These are phyloP conservation scores for Thysanoteuthis rhombus DNA, from an alignment of 2,888 invertebrate species.

Conservation along the genomic window DNA sequence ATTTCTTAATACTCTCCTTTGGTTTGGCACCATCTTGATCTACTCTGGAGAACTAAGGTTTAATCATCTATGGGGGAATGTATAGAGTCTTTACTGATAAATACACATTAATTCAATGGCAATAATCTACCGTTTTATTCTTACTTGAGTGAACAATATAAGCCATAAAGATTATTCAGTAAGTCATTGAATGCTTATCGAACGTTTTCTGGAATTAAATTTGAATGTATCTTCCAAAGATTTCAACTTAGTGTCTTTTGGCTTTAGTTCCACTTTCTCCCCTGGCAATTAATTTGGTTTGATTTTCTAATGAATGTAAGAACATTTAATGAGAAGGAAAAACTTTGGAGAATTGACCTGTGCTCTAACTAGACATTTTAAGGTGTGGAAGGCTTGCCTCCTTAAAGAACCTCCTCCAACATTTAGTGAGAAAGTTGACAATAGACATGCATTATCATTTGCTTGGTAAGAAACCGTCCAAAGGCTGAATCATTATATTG, in stretches of 20 bases:
- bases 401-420: no score
- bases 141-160: background rate
- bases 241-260: background rate
- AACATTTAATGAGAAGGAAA: no score
- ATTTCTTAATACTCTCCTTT: background rate
- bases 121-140: background rate
- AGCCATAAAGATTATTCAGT: background rate
- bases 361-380: no score
- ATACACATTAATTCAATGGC: background rate
- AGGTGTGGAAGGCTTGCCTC: no score
- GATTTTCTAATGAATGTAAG: background rate
- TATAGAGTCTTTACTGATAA: background rate
- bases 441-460: no score
- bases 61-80: background rate
- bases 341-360: no score
- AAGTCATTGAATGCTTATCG: background rate
- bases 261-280: background rate
- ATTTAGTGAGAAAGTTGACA: no score
- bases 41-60: background rate
- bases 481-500: no score
- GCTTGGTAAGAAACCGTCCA: no score
- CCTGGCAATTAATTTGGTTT: background rate
- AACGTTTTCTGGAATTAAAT: background rate
- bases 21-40: background rate
- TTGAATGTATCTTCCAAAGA: background rate